Evolutionary conservation across 2,113 vertebrate genomes (phyloP), one percentile per base, ranked within the genome.

Genomic region (Oostethus manadensis): DNA sequence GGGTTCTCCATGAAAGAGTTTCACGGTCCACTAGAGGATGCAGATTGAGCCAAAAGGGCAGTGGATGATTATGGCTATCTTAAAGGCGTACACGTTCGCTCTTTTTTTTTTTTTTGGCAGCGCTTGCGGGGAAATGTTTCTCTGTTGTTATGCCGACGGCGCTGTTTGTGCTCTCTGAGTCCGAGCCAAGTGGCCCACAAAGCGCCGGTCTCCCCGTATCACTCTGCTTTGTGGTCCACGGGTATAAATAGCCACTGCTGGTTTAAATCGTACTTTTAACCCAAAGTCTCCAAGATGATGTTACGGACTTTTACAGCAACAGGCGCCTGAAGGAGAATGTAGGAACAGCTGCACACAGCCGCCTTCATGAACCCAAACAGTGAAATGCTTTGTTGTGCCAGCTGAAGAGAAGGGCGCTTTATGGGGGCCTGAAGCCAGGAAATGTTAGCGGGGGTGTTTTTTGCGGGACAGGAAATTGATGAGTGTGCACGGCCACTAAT

Each of bases 391-490:
- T 7, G 29, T 33, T 7, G 29, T 33, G 29, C 29, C 29, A 33
- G 29, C 29, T 33, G 29, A 33, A 7, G 29, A 33, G 29, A 33
- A 33, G 1, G 29, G 5, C 29, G 29, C 29, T 53, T 56, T 43
- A 56, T 18, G 38, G 43, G 55, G 29, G 29, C 29, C 40, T 67
- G 70, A 81, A 66, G 72, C 80, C 82, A 85, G 87, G 86, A 88
- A 87, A 56, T 13, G 38, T 23, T 11, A 15, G 80, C 21, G 40
- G 10, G 38, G 45, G 10, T 29, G 3, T 29, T 29, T 29, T 29
- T 29, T 3, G 29, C 8, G 29, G 60, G 53, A 70, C 73, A 87
- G 89, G 89, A 90, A 87, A 81, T 80, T 66, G 75, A 83, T 76
- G 66, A 79, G 77, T 71, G 73, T 56, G 78, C 80, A 77, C 67